Evolutionary conservation across 2,113 vertebrate species (phyloP).

Genomic region (Bujurquina vittata): DNA sequence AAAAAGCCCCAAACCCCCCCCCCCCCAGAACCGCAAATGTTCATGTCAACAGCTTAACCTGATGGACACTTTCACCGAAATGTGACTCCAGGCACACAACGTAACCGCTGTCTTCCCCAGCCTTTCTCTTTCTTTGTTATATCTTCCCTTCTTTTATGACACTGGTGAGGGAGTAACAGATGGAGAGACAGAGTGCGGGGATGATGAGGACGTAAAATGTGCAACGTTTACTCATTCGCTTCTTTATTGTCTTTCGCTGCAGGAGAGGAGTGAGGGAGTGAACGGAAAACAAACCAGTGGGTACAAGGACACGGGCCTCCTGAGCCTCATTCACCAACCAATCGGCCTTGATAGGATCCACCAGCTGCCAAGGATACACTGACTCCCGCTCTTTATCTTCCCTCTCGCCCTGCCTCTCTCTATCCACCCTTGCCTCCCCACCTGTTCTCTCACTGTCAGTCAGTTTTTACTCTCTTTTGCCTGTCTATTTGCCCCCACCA

Average conservation of each 20-base stretch:
- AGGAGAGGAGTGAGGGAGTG: constrained; percentile 79
- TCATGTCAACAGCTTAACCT: constrained; percentile 23
- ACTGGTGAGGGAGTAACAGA: constrained; percentile 78
- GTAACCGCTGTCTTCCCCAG: constrained; percentile 12
- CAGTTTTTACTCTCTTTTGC: constrained; percentile 71
- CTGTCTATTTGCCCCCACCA: constrained; percentile 57
- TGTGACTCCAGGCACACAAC: constrained; percentile 21
- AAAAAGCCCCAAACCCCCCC: not conserved
- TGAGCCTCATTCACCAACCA: constrained; percentile 87
- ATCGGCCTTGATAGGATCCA: constrained; percentile 85
- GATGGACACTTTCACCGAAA: constrained; percentile 31
- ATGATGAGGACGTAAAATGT: constrained; percentile 90
- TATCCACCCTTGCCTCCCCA: constrained; percentile 58
- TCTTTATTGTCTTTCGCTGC: constrained; percentile 83
- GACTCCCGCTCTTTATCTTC: constrained; percentile 68
- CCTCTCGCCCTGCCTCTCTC: constrained; percentile 51
- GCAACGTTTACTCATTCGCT: constrained; percentile 79
- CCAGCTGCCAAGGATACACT: constrained; percentile 87
- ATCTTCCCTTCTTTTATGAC: constrained; percentile 43
- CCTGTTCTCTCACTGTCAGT: constrained; percentile 70
- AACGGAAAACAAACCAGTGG: constrained; percentile 83
- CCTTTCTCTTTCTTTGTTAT: constrained; percentile 10
- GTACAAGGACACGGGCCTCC: constrained; percentile 89
- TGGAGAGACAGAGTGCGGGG: constrained; percentile 73
- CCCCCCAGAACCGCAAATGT: not conserved